A percentile compares a stretch with the other conserved stretches of the same genome.
Conservation (phyloP, 2,888 invertebrate genomes). For the Cerastis leucographa region DNA sequence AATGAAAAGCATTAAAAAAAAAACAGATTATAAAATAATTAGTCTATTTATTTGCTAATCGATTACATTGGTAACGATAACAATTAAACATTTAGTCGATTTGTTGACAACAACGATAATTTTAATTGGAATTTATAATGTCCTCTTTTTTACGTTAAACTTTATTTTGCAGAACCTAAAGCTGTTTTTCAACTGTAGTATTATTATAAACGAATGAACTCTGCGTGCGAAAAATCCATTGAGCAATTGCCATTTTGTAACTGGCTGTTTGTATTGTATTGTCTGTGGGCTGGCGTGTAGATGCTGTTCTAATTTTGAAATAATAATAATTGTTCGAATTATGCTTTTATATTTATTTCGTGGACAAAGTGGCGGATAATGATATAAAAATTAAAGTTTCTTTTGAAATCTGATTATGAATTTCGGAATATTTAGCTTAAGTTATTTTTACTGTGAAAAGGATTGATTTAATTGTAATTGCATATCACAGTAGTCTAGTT, state of each 20-base stretch:
- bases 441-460: background rate
- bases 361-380: constrained; percentile 26
- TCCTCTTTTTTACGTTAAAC: constrained; percentile 14
- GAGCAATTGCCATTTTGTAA: constrained; percentile 80
- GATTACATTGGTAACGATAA: constrained; percentile 56
- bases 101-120: constrained; percentile 50
- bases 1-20: constrained; percentile 49
- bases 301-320: constrained; percentile 80
- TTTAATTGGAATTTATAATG: constrained; percentile 16
- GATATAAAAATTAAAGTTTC: constrained; percentile 19
- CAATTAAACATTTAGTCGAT: constrained; percentile 62
- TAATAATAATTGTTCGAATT: constrained; percentile 66
- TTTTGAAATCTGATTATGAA: constrained; percentile 35
- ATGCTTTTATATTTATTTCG: constrained; percentile 51
- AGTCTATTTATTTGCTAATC: constrained; percentile 47
- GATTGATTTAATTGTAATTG: background rate
- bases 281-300: constrained; percentile 71
- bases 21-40: constrained; percentile 52
- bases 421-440: constrained; percentile 22
- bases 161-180: constrained; percentile 56
- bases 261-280: constrained; percentile 79
- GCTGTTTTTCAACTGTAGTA: constrained; percentile 65
- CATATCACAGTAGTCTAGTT: background rate
- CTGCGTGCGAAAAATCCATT: constrained; percentile 84
- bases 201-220: constrained; percentile 71